Conservation (phyloP, 2,113 vertebrate genomes). For the Zapornia atra region DNA sequence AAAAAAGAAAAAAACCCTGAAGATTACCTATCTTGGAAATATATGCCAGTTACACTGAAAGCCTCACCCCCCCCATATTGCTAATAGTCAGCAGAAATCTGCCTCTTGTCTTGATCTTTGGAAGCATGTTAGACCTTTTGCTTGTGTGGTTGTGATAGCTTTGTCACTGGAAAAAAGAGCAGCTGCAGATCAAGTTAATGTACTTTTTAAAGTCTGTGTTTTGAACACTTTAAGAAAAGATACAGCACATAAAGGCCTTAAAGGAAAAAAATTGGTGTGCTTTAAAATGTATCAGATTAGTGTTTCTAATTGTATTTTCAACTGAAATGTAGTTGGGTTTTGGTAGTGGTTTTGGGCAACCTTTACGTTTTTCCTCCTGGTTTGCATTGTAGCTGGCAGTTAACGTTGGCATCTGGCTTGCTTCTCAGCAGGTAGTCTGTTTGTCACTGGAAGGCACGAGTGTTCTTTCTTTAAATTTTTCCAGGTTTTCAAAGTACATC, state of each 20-base stretch:
- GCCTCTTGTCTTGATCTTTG: not conserved
- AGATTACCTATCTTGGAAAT: not conserved
- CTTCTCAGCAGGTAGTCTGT: not conserved
- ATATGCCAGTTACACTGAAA: not conserved
- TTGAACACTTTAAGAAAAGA: not conserved
- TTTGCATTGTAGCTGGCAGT: not conserved
- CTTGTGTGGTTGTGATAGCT: not conserved
- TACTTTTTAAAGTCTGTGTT: not conserved
- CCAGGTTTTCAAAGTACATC: not conserved
- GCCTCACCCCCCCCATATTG: rapidly evolving
- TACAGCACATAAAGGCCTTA: too few species aligned
- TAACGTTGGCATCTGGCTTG: not conserved
- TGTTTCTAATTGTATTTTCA: not conserved
- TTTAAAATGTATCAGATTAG: not conserved
- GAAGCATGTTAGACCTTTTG: not conserved
- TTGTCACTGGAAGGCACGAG: not conserved
- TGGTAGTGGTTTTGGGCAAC: not conserved
- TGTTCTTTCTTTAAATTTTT: not conserved
- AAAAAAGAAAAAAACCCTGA: not conserved
- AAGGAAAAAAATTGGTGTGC: not conserved
- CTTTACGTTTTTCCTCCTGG: not conserved
- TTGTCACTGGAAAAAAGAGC: not conserved
- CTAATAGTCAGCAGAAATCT: not conserved
- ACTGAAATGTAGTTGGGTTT: not conserved
- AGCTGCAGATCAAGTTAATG: not conserved